Evolutionary conservation across 53 echinoderm and acorn worm genomes (phyloP).

Genomic region (Patiria pectinifera): DNA sequence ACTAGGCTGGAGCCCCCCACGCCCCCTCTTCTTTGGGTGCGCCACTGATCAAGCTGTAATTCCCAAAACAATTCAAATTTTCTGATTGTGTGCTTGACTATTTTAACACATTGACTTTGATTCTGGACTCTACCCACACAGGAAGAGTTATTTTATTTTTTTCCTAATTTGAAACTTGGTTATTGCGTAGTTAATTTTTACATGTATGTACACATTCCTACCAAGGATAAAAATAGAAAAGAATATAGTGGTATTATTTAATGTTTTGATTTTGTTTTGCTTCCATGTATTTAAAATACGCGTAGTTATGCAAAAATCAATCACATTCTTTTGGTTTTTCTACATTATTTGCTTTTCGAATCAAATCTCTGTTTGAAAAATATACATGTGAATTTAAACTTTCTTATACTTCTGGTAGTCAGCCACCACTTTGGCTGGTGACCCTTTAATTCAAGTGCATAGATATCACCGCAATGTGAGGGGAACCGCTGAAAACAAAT

Average conservation of each 20-base stretch:
- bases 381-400: background rate
- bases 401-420: background rate
- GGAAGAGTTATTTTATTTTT: too few species aligned
- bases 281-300: constrained; percentile 27
- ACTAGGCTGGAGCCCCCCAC: too few species aligned
- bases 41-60: too few species aligned
- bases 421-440: background rate
- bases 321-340: constrained; percentile 17
- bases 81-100: too few species aligned
- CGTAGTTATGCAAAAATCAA: constrained; percentile 15
- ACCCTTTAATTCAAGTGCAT: background rate
- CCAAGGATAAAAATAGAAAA: constrained; percentile 41
- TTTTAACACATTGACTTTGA: too few species aligned
- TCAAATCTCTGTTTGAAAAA: background rate
- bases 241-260: background rate
- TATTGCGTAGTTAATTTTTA: constrained; percentile 38
- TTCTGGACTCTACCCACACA: background rate
- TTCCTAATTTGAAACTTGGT: background rate
- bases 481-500: background rate
- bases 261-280: background rate
- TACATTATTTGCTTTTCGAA: constrained; percentile 60
- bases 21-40: too few species aligned
- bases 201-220: constrained; percentile 14
- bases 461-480: background rate
- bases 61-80: too few species aligned